Evolutionary conservation across 37 sponge, comb jelly and placozoan species (phyloP).

Genomic region (Cladorhizidae sp.): DNA sequence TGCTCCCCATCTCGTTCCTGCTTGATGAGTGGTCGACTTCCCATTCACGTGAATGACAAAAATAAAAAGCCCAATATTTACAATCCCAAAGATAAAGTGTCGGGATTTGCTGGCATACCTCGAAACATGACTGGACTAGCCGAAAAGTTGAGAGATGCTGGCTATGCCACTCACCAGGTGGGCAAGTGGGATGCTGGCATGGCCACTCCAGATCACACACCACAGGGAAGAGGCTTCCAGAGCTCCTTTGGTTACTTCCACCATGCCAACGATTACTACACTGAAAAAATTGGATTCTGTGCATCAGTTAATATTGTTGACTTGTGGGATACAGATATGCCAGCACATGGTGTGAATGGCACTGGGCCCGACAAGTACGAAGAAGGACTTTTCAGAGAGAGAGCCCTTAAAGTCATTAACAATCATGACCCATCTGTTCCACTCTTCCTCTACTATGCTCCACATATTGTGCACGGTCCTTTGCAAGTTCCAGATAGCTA

Average conservation of each 20-base stretch:
- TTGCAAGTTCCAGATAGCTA: conserved; percentile 50
- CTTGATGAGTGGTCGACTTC: conserved; percentile 49
- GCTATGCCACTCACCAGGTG: conserved; percentile 55
- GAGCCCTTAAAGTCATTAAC: conserved; percentile 15
- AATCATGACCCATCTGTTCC: conserved; percentile 45
- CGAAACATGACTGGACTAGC: conserved; percentile 48
- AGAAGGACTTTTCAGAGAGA: conserved; percentile 30
- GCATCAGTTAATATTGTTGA: not conserved
- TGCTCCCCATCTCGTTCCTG: conserved; percentile 57
- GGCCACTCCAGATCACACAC: conserved; percentile 30
- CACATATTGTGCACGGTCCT: conserved; percentile 40
- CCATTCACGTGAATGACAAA: conserved; percentile 54
- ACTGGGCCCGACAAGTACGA: conserved; percentile 30
- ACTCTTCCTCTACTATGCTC: conserved; percentile 62
- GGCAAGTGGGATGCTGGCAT: conserved; percentile 60
- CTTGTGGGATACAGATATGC: conserved; percentile 47
- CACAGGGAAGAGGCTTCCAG: conserved; percentile 32
- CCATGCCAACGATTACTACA: conserved; percentile 58
- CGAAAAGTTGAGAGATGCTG: conserved; percentile 29
- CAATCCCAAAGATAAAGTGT: conserved; percentile 34
- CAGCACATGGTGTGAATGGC: conserved; percentile 46
- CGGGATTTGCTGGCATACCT: conserved; percentile 45
- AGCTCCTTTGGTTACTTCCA: conserved; percentile 57
- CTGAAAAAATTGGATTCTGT: conserved; percentile 17
- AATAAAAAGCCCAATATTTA: conserved; percentile 3